Conservation (phyloP, 23 tunicate genomes). For the Halocynthia aurantium region DNA sequence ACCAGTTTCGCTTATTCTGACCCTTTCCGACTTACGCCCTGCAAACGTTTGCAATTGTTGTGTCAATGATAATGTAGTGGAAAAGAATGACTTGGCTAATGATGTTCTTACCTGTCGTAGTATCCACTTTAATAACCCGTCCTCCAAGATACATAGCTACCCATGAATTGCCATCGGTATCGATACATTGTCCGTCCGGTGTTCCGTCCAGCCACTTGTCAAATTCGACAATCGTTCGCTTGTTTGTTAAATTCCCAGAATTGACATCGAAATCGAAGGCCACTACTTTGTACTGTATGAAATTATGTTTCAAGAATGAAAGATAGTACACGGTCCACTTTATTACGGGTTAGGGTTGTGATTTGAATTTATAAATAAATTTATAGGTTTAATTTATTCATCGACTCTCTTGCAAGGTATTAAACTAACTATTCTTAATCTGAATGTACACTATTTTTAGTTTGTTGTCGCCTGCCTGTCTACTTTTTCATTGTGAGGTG, state of each 20-base stretch:
- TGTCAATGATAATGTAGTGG: too few relatives aligned
- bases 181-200: constrained; percentile 90
- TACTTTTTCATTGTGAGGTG: too few relatives aligned
- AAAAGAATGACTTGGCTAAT: too few relatives aligned
- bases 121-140: constrained; percentile 61
- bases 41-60: background rate
- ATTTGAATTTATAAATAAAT: too few relatives aligned
- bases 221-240: constrained; percentile 38
- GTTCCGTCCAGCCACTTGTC: constrained; percentile 38
- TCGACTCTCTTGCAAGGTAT: too few relatives aligned
- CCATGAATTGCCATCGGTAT: constrained; percentile 85
- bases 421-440: too few relatives aligned
- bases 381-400: too few relatives aligned
- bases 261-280: constrained; percentile 70
- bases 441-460: too few relatives aligned
- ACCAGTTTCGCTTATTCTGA: constrained; percentile 77
- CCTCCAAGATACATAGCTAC: constrained; percentile 77
- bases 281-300: constrained; percentile 39
- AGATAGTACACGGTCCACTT: too few relatives aligned
- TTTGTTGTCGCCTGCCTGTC: too few relatives aligned
- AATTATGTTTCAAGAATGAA: background rate
- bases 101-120: constrained; percentile 40
- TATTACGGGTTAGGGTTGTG: too few relatives aligned
- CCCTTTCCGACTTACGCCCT: constrained; percentile 37
- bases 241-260: constrained; percentile 49